These are phyloP conservation scores for Zaprionus nigranus DNA, from an alignment of 1,140 invertebrate species.

Conservation along the genomic window DNA sequence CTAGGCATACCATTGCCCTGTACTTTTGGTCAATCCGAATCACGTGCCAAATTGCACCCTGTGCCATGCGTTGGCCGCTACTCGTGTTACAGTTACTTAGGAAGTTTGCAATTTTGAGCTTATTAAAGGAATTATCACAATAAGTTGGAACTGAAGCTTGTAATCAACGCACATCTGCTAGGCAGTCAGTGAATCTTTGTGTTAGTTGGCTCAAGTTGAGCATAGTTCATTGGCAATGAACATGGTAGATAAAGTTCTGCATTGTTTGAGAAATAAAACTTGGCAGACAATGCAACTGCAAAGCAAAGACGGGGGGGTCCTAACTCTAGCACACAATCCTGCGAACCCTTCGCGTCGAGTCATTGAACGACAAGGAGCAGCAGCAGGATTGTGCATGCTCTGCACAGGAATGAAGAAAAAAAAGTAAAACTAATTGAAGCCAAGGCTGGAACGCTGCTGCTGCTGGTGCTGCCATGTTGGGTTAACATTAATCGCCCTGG, in stretches of 20 bases:
- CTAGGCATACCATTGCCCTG: not conserved
- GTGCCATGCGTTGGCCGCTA: not conserved
- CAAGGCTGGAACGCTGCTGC: not conserved
- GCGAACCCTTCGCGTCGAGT: slow-evolving; percentile 4
- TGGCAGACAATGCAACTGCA: not conserved
- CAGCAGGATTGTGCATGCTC: not conserved
- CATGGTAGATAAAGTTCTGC: slow-evolving; percentile 5
- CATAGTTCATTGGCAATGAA: not conserved
- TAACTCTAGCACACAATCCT: no score
- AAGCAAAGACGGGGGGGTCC: not conserved
- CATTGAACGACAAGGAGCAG: slow-evolving; percentile 25
- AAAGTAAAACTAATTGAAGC: slow-evolving; percentile 27
- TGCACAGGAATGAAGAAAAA: not conserved
- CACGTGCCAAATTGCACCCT: not conserved
- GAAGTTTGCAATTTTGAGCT: not conserved
- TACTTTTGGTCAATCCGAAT: not conserved
- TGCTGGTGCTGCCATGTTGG: not conserved
- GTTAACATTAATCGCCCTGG: slow-evolving; percentile 1
- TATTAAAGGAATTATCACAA: not conserved
- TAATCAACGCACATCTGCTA: not conserved
- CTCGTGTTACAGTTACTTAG: not conserved
- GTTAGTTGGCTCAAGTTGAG: not conserved
- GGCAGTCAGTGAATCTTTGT: not conserved
- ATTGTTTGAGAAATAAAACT: slow-evolving; percentile 11
- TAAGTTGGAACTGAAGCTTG: not conserved